Evolutionary conservation across 2,113 vertebrate species (phyloP).

Genomic region (Corythornis cristatus): DNA sequence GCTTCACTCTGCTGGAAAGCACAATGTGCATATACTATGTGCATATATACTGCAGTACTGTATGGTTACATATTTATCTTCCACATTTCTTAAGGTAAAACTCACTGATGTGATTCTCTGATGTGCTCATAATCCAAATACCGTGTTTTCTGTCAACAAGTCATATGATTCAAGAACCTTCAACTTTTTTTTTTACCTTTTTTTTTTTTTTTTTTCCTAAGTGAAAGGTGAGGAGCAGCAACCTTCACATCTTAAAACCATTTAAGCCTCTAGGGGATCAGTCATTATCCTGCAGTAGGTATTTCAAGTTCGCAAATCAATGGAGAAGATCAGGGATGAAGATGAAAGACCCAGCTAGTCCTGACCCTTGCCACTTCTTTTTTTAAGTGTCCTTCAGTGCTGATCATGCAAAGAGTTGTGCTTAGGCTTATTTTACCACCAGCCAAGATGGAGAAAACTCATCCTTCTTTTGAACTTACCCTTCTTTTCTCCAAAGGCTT

Average conservation of each 20-base stretch:
- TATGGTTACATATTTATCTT: conserved; percentile 11
- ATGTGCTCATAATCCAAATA: conserved; percentile 17
- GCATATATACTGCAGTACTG: background rate
- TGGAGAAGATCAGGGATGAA: conserved; percentile 59
- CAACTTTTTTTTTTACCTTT: background rate
- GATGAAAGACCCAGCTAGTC: conserved; percentile 60
- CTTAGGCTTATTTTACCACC: conserved; percentile 56
- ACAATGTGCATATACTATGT: no score
- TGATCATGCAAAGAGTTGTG: conserved; percentile 55
- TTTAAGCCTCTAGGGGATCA: conserved; percentile 18
- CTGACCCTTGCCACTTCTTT: conserved; percentile 54
- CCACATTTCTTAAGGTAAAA: conserved; percentile 1
- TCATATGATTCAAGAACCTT: conserved; percentile 4
- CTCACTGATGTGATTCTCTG: background rate
- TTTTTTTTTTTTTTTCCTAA: background rate
- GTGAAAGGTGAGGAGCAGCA: conserved; percentile 2
- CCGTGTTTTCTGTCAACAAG: conserved; percentile 14
- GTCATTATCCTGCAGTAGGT: conserved; percentile 47
- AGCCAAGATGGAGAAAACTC: conserved; percentile 52
- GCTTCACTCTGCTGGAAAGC: background rate
- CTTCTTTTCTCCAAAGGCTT: conserved; percentile 57
- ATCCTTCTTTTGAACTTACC: conserved; percentile 42
- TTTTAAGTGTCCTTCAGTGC: conserved; percentile 45
- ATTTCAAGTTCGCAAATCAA: conserved; percentile 58
- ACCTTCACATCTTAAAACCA: conserved; percentile 45